Conservation (phyloP, 2,113 vertebrate genomes). For the Labeo catla region DNA sequence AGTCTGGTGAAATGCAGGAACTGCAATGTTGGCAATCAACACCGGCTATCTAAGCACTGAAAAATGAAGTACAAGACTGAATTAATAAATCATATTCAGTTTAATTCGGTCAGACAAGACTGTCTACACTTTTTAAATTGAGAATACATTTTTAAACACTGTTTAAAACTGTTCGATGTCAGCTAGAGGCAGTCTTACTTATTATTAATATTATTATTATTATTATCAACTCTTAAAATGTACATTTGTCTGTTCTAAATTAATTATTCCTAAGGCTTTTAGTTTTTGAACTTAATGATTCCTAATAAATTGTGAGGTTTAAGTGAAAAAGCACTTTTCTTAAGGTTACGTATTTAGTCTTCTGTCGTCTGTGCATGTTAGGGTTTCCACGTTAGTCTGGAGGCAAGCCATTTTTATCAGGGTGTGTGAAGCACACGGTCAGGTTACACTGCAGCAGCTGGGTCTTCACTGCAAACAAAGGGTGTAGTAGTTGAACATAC, state of each 20-base stretch:
- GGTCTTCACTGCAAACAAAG: constrained; percentile 76
- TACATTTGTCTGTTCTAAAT: neutral
- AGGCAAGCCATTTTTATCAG: constrained; percentile 66
- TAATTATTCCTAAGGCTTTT: neutral
- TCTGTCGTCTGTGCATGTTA: constrained; percentile 39
- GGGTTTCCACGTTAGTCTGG: constrained; percentile 64
- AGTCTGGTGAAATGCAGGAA: neutral
- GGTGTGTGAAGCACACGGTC: constrained; percentile 79
- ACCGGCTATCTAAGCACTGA: neutral
- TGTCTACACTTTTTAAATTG: neutral
- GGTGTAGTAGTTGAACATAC: constrained; percentile 1
- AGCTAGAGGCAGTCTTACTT: neutral
- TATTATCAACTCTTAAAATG: neutral
- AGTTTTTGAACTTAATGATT: neutral
- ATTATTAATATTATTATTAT: no score
- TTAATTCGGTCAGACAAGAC: neutral
- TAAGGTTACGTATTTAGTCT: constrained; percentile 68
- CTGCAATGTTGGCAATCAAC: neutral
- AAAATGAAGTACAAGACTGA: neutral
- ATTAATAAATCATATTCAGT: constrained; percentile 12
- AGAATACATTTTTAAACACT: neutral
- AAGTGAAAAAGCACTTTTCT: neutral
- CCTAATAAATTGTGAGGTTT: neutral
- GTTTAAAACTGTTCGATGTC: neutral
- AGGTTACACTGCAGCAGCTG: constrained; percentile 86